Conservation (phyloP, 2,113 vertebrate genomes). For the Eulemur rufifrons region DNA sequence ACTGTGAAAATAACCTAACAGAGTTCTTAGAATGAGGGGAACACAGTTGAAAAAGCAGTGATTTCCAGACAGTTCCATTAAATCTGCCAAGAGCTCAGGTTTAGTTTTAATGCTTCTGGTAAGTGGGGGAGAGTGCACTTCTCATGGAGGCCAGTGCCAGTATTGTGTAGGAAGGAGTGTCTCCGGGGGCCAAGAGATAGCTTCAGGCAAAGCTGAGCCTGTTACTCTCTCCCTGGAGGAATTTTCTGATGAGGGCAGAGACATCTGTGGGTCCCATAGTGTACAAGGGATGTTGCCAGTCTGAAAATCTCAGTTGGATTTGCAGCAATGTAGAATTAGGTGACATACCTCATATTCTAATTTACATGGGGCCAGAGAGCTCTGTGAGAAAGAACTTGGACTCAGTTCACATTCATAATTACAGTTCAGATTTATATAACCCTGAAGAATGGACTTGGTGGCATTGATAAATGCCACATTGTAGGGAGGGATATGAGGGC, state of each 20-base stretch:
- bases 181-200: not conserved
- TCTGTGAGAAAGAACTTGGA: conserved; percentile 10
- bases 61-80: not conserved
- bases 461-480: not conserved
- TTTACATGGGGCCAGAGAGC: not conserved
- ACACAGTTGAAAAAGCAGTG: not conserved
- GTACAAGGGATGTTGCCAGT: not conserved
- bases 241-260: conserved; percentile 25
- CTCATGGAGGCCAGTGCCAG: not conserved
- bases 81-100: not conserved
- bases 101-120: not conserved
- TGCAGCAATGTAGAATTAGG: not conserved
- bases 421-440: not conserved
- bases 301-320: conserved; percentile 1
- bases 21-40: not conserved
- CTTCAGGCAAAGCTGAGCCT: conserved; percentile 35
- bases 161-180: not conserved
- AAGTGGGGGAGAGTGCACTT: not conserved
- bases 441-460: not conserved
- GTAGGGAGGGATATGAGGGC: not conserved
- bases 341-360: not conserved
- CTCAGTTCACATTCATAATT: not conserved
- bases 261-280: not conserved
- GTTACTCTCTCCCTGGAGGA: not conserved
- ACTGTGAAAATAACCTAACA: not conserved